Conservation (phyloP, 2,888 invertebrate species). For the Theodoxus fluviatilis region DNA sequence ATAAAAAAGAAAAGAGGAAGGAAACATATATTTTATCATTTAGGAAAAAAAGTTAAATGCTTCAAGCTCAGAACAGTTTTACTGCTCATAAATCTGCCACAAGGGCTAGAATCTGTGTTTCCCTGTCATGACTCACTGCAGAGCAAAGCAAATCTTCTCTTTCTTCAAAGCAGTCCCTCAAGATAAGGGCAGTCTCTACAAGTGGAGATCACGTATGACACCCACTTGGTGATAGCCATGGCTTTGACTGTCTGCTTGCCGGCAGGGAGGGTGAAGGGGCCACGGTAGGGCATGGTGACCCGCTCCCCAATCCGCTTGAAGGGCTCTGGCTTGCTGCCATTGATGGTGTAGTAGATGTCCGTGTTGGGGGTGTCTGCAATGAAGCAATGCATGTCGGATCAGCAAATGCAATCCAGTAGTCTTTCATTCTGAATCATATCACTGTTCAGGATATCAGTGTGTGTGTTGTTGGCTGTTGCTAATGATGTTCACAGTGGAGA, state of each 20-base stretch:
- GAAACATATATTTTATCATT: no score
- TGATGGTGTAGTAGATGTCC: constrained; percentile 64
- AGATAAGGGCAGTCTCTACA: not conserved
- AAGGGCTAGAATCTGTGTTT: no score
- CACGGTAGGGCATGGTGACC: constrained; percentile 60
- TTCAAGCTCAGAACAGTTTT: no score
- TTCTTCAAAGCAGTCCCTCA: not conserved
- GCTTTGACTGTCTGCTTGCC: constrained; percentile 65
- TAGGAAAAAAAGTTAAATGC: no score
- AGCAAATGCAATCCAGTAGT: constrained; percentile 4
- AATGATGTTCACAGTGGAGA: no score
- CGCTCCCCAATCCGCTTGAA: constrained; percentile 59
- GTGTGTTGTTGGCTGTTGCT: not conserved
- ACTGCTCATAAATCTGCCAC: no score
- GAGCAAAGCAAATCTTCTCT: no score
- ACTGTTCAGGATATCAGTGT: not conserved
- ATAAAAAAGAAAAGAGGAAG: no score
- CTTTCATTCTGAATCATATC: constrained; percentile 25
- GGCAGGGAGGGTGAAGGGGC: constrained; percentile 62
- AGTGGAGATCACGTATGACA: constrained; percentile 1
- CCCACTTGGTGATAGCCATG: constrained; percentile 61
- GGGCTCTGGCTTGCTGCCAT: constrained; percentile 65
- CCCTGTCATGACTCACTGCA: no score
- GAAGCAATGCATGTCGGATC: not conserved
- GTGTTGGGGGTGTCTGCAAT: constrained; percentile 57